These are phyloP conservation scores for Bombus vancouverensis DNA, from an alignment of 1,140 invertebrate species.

Conservation along the genomic window DNA sequence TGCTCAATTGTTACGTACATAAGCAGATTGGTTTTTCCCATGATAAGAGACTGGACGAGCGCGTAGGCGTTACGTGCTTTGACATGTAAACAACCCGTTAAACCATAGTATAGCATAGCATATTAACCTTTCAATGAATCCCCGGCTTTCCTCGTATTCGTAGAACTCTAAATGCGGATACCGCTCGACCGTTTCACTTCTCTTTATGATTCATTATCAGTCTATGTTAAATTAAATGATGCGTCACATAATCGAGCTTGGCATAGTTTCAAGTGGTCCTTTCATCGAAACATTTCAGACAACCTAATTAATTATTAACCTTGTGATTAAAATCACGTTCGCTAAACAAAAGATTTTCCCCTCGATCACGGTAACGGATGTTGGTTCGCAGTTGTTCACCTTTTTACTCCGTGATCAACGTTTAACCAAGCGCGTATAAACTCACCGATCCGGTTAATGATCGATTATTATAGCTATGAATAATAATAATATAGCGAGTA, in stretches of 20 bases:
- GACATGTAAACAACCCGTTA: not conserved
- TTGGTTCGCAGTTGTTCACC: conserved; percentile 2
- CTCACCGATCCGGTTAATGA: conserved; percentile 24
- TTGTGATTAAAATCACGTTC: not conserved
- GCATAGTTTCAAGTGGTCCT: not conserved
- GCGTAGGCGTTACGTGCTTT: not conserved
- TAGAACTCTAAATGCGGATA: no score
- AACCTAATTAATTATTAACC: not conserved
- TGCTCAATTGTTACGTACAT: not conserved
- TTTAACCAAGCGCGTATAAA: conserved; percentile 11
- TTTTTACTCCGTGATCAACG: not conserved
- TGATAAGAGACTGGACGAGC: not conserved
- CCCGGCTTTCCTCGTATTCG: no score
- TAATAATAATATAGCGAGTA: conserved; percentile 5
- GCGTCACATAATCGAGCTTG: not conserved
- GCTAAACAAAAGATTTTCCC: not conserved
- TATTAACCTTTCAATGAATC: no score
- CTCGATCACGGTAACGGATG: not conserved
- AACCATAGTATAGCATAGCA: no score
- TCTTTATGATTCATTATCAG: no score
- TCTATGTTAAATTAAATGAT: no score
- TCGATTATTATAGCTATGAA: conserved; percentile 30
- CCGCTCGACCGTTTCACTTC: no score
- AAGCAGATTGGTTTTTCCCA: not conserved
- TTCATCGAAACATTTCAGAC: not conserved